These are phyloP conservation scores for Serrognathus titanus DNA, from an alignment of 2,888 invertebrate species.

Conservation along the genomic window DNA sequence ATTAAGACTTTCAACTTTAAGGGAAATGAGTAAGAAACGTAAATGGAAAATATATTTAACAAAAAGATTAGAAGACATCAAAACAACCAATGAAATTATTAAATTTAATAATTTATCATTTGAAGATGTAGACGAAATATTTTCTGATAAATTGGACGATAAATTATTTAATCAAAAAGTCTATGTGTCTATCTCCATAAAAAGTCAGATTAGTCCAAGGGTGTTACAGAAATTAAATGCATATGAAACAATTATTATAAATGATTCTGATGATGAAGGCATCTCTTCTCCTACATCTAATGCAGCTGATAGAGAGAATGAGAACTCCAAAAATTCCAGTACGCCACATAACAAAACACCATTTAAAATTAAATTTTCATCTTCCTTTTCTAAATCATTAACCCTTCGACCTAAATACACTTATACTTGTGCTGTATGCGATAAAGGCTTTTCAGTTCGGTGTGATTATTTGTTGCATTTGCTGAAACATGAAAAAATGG, in stretches of 20 bases:
- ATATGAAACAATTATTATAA: not conserved
- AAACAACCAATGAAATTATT: conserved; percentile 4
- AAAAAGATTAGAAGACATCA: conserved; percentile 1
- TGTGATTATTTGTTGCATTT: conserved; percentile 19
- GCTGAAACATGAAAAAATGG: conserved; percentile 22
- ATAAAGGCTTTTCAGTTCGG: conserved; percentile 13
- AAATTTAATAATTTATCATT: not conserved
- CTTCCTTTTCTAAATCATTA: not conserved
- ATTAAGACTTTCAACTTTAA: no score
- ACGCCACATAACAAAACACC: not conserved
- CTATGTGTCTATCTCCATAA: conserved; percentile 4
- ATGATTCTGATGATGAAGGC: conserved; percentile 2
- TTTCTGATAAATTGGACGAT: not conserved
- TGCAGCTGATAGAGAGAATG: not conserved
- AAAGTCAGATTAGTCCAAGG: conserved; percentile 6
- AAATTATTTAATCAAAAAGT: conserved; percentile 1
- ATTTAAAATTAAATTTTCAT: conserved; percentile 13
- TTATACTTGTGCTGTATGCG: conserved; percentile 16
- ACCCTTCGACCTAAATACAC: not conserved
- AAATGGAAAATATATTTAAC: conserved; percentile 7
- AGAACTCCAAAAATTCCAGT: not conserved
- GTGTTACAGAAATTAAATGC: not conserved
- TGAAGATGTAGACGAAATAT: not conserved
- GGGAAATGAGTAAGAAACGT: not conserved
- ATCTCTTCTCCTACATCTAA: no score